Evolutionary conservation across 2,888 invertebrate genomes (phyloP).

Genomic region (Heteromurus nitidus): DNA sequence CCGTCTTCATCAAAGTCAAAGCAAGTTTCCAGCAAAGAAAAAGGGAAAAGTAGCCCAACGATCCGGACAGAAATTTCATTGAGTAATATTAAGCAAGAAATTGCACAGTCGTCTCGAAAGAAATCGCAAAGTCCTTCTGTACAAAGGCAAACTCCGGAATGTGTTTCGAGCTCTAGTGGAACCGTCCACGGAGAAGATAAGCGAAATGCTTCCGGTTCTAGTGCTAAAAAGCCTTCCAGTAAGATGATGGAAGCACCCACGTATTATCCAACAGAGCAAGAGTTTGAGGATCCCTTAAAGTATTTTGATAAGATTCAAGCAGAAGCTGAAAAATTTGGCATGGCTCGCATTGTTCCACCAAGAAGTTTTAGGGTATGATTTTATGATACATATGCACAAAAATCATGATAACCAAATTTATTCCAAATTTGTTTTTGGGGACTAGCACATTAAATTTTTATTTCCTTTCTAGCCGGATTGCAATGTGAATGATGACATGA

Average conservation of each 20-base stretch:
- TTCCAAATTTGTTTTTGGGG: no score
- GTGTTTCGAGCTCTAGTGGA: constrained; percentile 37
- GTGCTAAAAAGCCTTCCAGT: constrained; percentile 26
- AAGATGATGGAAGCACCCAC: constrained; percentile 82
- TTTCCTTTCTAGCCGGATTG: constrained; percentile 86
- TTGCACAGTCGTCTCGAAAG: constrained; percentile 1
- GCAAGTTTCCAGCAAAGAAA: constrained; percentile 2
- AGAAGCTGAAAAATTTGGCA: constrained; percentile 86
- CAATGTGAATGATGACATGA: constrained; percentile 87
- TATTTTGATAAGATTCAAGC: constrained; percentile 88
- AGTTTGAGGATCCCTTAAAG: constrained; percentile 89
- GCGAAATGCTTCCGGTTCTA: background rate
- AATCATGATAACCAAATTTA: no score
- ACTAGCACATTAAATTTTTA: no score
- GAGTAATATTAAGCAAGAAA: constrained; percentile 50
- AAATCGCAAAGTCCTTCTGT: constrained; percentile 39
- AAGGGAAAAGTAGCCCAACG: background rate
- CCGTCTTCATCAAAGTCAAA: background rate
- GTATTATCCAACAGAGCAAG: constrained; percentile 87
- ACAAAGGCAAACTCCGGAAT: constrained; percentile 46
- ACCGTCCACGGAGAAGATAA: no score
- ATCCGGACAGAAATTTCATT: constrained; percentile 14
- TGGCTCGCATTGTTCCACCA: constrained; percentile 92
- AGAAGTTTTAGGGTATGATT: constrained; percentile 80
- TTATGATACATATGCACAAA: background rate